Evolutionary conservation across 2,888 invertebrate species (phyloP).

Genomic region (Drosophila aldrichi): DNA sequence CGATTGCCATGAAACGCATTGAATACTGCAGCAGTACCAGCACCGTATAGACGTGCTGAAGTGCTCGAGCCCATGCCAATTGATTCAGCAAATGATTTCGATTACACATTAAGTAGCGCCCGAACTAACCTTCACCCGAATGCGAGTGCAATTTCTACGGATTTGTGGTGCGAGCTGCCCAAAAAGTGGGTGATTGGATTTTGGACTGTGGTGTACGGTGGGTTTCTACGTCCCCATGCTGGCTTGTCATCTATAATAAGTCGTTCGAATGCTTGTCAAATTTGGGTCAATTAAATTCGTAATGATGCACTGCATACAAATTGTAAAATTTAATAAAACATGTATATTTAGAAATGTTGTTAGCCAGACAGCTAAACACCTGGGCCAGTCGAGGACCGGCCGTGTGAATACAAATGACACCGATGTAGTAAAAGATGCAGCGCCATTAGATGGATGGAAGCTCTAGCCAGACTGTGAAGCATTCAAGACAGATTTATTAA

Average conservation of each 20-base stretch:
- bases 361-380: constrained; percentile 33
- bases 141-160: not conserved
- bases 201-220: too few species aligned
- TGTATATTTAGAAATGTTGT: constrained; percentile 17
- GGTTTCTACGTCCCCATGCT: not conserved
- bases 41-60: not conserved
- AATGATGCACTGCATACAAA: constrained; percentile 54
- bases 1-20: not conserved
- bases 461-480: not conserved
- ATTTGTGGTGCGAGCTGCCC: constrained; percentile 1
- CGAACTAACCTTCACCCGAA: constrained; percentile 1
- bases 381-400: not conserved
- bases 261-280: constrained; percentile 30
- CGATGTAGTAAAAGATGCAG: constrained; percentile 2
- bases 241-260: not conserved
- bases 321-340: constrained; percentile 66
- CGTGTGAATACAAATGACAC: constrained; percentile 4
- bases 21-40: not conserved
- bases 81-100: constrained; percentile 3
- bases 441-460: not conserved
- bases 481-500: constrained; percentile 1
- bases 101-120: constrained; percentile 5
- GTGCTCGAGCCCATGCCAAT: constrained; percentile 3
- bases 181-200: not conserved
- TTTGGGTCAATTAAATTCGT: constrained; percentile 76